A percentile compares a stretch with the other conserved stretches of the same genome.
These are phyloP conservation scores for Allolobophora icterica DNA, from an alignment of 2,888 invertebrate species.

Conservation along the genomic window DNA sequence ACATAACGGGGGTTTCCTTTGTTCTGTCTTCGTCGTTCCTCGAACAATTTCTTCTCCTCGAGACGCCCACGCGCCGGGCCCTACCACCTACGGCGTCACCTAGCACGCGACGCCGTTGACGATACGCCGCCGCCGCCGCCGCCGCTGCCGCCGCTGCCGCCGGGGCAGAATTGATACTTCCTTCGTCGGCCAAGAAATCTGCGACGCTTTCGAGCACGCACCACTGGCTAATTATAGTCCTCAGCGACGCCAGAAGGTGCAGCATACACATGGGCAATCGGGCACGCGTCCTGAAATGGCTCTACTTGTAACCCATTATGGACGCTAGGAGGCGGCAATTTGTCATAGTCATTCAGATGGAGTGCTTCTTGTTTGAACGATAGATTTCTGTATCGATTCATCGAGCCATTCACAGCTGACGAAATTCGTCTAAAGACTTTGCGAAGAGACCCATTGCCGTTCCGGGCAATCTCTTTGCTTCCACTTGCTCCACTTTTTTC, in stretches of 20 bases:
- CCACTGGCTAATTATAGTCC: neutral
- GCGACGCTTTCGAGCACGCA: neutral
- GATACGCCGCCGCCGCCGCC: neutral
- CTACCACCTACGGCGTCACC: too few species aligned
- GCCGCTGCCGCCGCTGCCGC: neutral
- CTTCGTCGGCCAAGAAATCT: neutral
- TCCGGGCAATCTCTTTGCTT: neutral
- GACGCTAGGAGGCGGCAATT: neutral
- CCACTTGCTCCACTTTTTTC: neutral
- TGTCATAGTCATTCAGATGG: neutral
- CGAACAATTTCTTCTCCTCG: neutral
- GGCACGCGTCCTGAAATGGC: neutral
- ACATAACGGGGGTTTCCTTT: too few species aligned
- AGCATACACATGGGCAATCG: neutral
- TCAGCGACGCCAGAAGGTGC: neutral
- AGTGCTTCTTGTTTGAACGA: constrained; percentile 5
- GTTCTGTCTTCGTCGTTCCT: neutral
- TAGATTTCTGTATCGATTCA: neutral
- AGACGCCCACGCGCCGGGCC: too few species aligned
- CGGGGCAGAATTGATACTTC: neutral
- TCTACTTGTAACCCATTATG: neutral
- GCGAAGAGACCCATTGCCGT: neutral
- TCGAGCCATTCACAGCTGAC: neutral
- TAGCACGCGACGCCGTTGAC: too few species aligned
- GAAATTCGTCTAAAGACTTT: neutral